Conservation (phyloP, 1,140 invertebrate species). For the Drosophila suzukii region DNA sequence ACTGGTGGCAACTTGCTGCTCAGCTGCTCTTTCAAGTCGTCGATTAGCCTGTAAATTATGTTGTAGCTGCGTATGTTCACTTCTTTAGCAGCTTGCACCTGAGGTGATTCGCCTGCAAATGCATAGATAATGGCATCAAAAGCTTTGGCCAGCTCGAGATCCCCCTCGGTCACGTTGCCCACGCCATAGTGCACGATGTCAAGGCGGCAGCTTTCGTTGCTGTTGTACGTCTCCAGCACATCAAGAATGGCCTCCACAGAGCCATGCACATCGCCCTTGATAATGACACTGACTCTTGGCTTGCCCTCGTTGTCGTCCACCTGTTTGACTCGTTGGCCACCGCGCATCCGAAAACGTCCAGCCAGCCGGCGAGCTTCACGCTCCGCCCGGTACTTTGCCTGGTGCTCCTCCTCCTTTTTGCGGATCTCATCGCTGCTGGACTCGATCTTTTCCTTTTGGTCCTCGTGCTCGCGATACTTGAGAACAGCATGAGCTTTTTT, state of each 20-base stretch:
- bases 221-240: slow-evolving; percentile 94
- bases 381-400: slow-evolving; percentile 88
- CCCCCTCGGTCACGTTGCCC: slow-evolving; percentile 92
- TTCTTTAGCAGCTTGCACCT: slow-evolving; percentile 72
- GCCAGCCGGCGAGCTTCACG: slow-evolving; percentile 87
- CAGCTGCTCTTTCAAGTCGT: slow-evolving; percentile 94
- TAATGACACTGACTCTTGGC: slow-evolving; percentile 86
- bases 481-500: slow-evolving; percentile 90
- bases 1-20: slow-evolving; percentile 89
- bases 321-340: slow-evolving; percentile 86
- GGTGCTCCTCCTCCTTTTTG: slow-evolving; percentile 89
- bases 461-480: slow-evolving; percentile 86
- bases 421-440: slow-evolving; percentile 87
- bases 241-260: slow-evolving; percentile 97
- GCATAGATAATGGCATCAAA: slow-evolving; percentile 95
- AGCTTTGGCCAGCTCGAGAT: slow-evolving; percentile 93
- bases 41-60: slow-evolving; percentile 96
- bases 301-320: slow-evolving; percentile 77
- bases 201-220: slow-evolving; percentile 90
- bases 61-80: slow-evolving; percentile 90
- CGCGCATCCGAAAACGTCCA: slow-evolving; percentile 85
- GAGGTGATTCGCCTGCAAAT: slow-evolving; percentile 90
- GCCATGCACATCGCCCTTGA: slow-evolving; percentile 93
- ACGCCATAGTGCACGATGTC: slow-evolving; percentile 96
- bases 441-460: slow-evolving; percentile 87